Percentiles rank a stretch among this genome's conserved stretches.
These are phyloP conservation scores for Venturia canescens DNA, from an alignment of 1,140 invertebrate species.

Conservation along the genomic window DNA sequence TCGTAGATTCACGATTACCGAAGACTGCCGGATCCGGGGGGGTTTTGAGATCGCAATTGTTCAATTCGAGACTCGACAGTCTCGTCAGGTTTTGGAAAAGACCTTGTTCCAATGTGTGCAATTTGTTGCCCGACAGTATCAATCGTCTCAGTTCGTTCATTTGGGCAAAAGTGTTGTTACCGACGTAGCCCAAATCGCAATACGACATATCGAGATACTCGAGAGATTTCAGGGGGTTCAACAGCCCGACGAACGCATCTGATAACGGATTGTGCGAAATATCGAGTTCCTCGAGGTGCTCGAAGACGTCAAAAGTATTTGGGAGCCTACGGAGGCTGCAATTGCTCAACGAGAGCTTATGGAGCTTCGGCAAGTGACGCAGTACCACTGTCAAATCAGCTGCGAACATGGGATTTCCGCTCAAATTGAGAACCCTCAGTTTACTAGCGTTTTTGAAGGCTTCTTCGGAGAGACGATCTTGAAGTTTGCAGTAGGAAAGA, in stretches of 20 bases:
- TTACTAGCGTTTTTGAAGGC: constrained; percentile 84
- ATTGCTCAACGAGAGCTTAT: constrained; percentile 82
- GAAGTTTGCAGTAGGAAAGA: constrained; percentile 83
- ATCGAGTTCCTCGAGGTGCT: constrained; percentile 82
- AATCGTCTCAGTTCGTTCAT: constrained; percentile 83
- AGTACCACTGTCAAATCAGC: constrained; percentile 82
- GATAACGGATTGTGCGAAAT: constrained; percentile 84
- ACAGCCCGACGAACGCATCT: constrained; percentile 82
- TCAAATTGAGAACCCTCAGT: constrained; percentile 81
- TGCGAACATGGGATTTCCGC: constrained; percentile 83
- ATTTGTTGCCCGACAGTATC: constrained; percentile 83
- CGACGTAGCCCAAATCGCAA: constrained; percentile 82
- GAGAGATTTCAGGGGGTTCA: constrained; percentile 82
- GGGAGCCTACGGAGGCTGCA: constrained; percentile 81
- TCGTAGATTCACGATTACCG: constrained; percentile 81
- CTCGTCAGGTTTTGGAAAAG: constrained; percentile 83
- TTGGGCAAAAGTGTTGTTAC: constrained; percentile 82
- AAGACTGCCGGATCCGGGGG: constrained; percentile 82
- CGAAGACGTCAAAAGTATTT: constrained; percentile 82
- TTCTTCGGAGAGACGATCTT: constrained; percentile 81
- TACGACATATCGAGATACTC: constrained; percentile 86
- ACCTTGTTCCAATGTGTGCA: constrained; percentile 82
- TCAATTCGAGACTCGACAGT: constrained; percentile 82
- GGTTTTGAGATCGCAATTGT: constrained; percentile 81
- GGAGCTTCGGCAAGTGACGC: constrained; percentile 80